Evolutionary conservation across 2,113 vertebrate genomes (phyloP), one percentile per base, ranked within the genome.

Genomic region (Acanthisitta chloris): DNA sequence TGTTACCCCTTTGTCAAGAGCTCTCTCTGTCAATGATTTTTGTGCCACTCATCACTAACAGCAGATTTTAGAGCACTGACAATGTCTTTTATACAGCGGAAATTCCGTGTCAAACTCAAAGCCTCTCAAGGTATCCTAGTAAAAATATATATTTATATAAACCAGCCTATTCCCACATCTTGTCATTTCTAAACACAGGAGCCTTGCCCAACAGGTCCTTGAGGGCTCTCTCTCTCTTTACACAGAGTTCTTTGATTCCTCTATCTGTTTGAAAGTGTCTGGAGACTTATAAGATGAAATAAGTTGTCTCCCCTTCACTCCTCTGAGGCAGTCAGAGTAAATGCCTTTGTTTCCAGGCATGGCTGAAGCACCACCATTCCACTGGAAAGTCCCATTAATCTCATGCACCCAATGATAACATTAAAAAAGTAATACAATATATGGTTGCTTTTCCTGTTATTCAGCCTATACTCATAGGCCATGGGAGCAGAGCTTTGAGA

Each of bases 271-370:
- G 92, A 94, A 93, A 78, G 64, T 28, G 29, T 69, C 34, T 57
- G 81, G 93, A 52, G 38, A 73, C 85, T 96, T 94, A 93, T 85
- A 93, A 92, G 96, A 92, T 93, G 20, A 94, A 94, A 94, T 46
- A 21, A 24, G 33, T 84, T 88, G 73, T 81, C 73, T 87, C 65
- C 70, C 73, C 87, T 94, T 93, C 64, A 58, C 65, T 94, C 65
- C 81, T 90, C 65, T 78, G 0, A 58, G 40, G 81, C 77, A 81
- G 72, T 34, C 36, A 12, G 49, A 86, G 78, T 29, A 65, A 85
- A 81, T 74, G 81, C 78, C 70, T 90, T 93, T 96, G 81, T 93
- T 94, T 96, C 88, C 85, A 70, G 42, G 59, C 19, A 5, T 11
- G 40, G 65, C 90, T 66, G 49, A 91, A 92, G 86, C 69, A 10